These are phyloP conservation scores for Ptychochromis oligacanthus DNA, from an alignment of 2,113 vertebrate genomes.

Conservation along the genomic window DNA sequence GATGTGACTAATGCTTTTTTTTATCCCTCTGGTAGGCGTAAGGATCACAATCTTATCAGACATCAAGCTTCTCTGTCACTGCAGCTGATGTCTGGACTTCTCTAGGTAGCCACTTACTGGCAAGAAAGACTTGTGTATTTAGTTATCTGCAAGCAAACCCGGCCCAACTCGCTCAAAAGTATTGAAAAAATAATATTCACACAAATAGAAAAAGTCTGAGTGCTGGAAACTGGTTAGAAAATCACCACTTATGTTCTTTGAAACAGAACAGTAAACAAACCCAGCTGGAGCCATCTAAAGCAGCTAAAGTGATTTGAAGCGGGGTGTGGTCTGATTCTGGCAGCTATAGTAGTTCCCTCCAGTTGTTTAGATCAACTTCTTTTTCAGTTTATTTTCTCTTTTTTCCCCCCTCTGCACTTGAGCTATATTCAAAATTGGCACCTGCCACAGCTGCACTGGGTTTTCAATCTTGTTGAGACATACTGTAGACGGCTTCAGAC, in stretches of 20 bases:
- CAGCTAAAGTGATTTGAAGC: background rate
- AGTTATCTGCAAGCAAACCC: background rate
- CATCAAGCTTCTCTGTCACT: background rate
- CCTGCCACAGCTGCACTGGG: background rate
- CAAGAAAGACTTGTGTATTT: background rate
- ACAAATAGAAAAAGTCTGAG: background rate
- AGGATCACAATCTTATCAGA: slow-evolving; percentile 1
- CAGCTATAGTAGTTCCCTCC: slow-evolving; percentile 2
- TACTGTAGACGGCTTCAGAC: background rate
- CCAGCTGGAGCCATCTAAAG: slow-evolving; percentile 10
- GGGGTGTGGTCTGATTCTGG: background rate
- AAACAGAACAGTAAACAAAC: background rate
- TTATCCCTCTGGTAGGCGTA: background rate
- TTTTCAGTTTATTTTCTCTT: background rate
- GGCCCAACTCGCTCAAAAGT: background rate
- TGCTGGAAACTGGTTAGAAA: background rate
- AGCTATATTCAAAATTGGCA: slow-evolving; percentile 27
- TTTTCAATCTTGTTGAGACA: slow-evolving; percentile 14
- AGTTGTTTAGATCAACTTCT: slow-evolving; percentile 26
- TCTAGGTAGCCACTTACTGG: background rate
- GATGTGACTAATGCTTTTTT: slow-evolving; percentile 47
- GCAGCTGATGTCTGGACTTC: background rate
- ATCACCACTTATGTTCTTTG: background rate
- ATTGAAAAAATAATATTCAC: background rate
- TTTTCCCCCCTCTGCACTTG: background rate